Evolutionary conservation across 2,797 vertebrate species (phyloP).

Genomic region (Lithobates pipiens): DNA sequence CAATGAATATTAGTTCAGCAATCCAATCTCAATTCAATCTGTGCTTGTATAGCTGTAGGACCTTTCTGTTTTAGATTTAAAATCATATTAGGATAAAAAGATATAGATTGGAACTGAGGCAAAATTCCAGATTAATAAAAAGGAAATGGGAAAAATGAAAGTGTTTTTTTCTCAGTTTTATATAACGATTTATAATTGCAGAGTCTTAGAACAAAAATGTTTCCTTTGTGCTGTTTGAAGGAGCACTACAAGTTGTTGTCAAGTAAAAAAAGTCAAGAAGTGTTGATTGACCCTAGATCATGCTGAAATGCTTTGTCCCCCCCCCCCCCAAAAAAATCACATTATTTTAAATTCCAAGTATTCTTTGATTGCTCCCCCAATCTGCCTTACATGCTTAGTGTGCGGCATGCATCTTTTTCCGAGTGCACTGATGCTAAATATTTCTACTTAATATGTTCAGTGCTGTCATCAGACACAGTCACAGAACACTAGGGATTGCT

Average conservation of each 20-base stretch:
- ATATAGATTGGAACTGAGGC: constrained; percentile 47
- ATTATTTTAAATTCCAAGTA: no score
- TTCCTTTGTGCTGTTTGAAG: neutral
- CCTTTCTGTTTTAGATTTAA: constrained; percentile 52
- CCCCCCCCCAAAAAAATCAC: no score
- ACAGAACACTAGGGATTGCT: no score
- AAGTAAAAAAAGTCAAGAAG: neutral
- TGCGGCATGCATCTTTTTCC: no score
- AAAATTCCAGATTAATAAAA: constrained; percentile 38
- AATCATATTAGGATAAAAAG: constrained; percentile 58
- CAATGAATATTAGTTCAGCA: constrained; percentile 55
- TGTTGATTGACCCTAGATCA: no score
- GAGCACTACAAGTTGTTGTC: neutral
- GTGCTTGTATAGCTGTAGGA: constrained; percentile 53
- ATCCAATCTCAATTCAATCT: constrained; percentile 58
- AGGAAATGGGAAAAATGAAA: neutral
- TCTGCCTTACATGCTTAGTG: no score
- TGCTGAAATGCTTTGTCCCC: no score
- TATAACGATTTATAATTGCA: constrained; percentile 18
- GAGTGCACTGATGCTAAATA: no score
- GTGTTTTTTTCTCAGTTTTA: neutral
- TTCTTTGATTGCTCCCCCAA: no score
- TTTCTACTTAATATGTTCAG: no score
- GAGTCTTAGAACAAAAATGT: neutral
- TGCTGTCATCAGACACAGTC: no score